These are phyloP conservation scores for Botia kubotai DNA, from an alignment of 2,797 vertebrate species.

Conservation along the genomic window DNA sequence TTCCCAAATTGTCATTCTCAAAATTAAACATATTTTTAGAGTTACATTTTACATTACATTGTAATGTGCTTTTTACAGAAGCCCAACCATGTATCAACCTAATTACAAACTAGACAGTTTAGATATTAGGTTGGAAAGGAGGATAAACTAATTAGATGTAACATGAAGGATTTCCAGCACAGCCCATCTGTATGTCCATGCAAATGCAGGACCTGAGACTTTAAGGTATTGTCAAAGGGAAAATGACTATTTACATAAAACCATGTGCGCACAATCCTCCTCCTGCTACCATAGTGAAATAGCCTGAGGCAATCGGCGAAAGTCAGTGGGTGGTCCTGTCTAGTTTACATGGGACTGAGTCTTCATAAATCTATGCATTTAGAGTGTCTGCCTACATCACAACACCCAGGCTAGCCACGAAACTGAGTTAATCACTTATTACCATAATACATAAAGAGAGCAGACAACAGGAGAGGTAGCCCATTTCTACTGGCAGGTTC, in stretches of 20 bases:
- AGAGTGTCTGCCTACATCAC: neutral
- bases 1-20: neutral
- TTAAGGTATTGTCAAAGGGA: conserved; percentile 16
- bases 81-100: neutral
- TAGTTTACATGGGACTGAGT: conserved; percentile 15
- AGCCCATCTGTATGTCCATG: neutral
- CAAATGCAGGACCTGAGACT: neutral
- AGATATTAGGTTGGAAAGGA: neutral
- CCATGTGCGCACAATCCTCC: conserved; percentile 7
- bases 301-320: conserved; percentile 63
- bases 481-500: conserved; percentile 17
- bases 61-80: neutral
- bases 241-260: conserved; percentile 37
- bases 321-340: conserved; percentile 56
- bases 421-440: conserved; percentile 40
- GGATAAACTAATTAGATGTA: neutral
- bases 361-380: conserved; percentile 16
- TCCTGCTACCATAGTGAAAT: neutral
- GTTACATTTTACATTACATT: no score
- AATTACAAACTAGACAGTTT: neutral
- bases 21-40: neutral
- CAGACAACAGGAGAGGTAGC: neutral
- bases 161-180: conserved; percentile 13
- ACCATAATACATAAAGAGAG: conserved; percentile 14
- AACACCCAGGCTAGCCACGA: neutral